Conservation (phyloP, 2,888 invertebrate species). For the Platerodrilus igneus region DNA sequence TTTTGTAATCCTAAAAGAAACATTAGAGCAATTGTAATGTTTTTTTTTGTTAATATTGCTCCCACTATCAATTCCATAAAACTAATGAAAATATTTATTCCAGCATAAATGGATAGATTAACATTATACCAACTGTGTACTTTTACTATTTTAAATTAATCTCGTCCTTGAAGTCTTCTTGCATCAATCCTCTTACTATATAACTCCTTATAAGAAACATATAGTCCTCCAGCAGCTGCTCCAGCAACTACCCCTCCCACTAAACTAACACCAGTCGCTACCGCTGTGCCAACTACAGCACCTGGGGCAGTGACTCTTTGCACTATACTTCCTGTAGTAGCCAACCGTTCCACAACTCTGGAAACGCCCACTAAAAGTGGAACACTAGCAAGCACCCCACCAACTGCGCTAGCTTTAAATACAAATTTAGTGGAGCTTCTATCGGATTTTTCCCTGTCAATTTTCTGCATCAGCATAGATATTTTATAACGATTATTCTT, state of each 20-base stretch:
- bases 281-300: background rate
- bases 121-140: too few species aligned
- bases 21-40: too few species aligned
- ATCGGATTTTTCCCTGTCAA: background rate
- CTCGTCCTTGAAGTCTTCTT: background rate
- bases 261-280: too few species aligned
- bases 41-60: too few species aligned
- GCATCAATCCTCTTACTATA: conserved; percentile 1
- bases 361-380: background rate
- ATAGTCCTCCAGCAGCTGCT: background rate
- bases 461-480: background rate
- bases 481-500: background rate
- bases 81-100: too few species aligned
- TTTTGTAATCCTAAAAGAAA: too few species aligned
- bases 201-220: background rate
- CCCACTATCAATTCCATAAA: too few species aligned
- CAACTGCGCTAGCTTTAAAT: too few species aligned
- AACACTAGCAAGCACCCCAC: too few species aligned
- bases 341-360: background rate
- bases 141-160: too few species aligned
- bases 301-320: background rate
- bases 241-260: background rate
- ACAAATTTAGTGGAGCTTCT: background rate
- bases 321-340: background rate
- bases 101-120: too few species aligned